These are phyloP conservation scores for Psilanteris sp. DNA, from an alignment of 1,140 invertebrate species.

Conservation along the genomic window DNA sequence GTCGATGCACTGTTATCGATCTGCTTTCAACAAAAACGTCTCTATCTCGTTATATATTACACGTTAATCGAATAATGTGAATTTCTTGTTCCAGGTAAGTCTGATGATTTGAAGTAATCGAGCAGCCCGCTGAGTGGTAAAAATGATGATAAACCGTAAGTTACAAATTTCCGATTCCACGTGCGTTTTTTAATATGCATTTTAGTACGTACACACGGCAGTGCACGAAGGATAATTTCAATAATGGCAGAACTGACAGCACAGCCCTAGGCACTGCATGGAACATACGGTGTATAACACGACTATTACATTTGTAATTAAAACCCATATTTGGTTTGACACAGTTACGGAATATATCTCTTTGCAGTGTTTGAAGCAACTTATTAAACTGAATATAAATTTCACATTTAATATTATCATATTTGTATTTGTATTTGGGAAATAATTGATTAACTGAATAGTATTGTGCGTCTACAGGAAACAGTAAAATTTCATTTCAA, in stretches of 20 bases:
- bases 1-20: no score
- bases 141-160: no score
- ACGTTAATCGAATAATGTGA: no score
- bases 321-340: slow-evolving; percentile 44
- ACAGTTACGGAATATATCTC: slow-evolving; percentile 34
- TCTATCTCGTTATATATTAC: no score
- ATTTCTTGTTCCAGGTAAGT: slow-evolving; percentile 28
- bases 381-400: slow-evolving; percentile 33
- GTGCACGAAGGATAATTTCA: slow-evolving; percentile 29
- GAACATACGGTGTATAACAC: slow-evolving; percentile 38
- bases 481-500: slow-evolving; percentile 1
- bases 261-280: slow-evolving; percentile 18
- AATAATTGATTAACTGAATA: slow-evolving; percentile 11
- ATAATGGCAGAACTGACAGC: slow-evolving; percentile 40
- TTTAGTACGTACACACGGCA: background rate
- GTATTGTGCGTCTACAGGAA: no score
- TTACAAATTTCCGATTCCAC: no score
- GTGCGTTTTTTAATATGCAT: slow-evolving; percentile 14
- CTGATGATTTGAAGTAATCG: no score
- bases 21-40: no score
- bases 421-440: background rate
- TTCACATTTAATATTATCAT: slow-evolving; percentile 7
- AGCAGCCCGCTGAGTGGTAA: no score
- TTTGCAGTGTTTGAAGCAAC: background rate
- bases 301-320: slow-evolving; percentile 56